Evolutionary conservation across 2,888 invertebrate species (phyloP), one percentile per base, ranked within the genome.

Genomic region (Anthophora plumipes): DNA sequence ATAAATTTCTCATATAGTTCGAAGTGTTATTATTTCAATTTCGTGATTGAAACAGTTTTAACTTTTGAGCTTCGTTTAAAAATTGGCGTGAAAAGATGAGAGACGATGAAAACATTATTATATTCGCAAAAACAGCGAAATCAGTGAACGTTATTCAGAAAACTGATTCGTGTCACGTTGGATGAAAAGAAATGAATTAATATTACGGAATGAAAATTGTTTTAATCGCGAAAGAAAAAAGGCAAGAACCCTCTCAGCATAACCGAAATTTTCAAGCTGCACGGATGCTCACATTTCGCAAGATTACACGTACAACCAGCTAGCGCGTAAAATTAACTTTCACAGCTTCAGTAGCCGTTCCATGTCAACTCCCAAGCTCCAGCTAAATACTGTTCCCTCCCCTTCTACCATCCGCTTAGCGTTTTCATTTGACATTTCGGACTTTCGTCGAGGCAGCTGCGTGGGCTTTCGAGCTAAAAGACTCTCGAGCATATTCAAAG

Each of bases 401-500:
- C n/a, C 52, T 11, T 22, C 25, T 12, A 12, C 11, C 9, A 31
- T 11, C 12, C 22, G 25, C 12, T 50, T 17, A 46, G 64, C 59
- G 54, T 79, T 70, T 79, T 70, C 78, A 64, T 70, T 70, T 46
- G 78, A 69, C 31, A 22, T 77, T 60, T 52, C 41, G 31, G 31
- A 48, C 48, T 11, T 8, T 17, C 57, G 43, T 22, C 57, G 25
- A 20, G 14, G 48, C 22, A 55, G n/a, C 31, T 11, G 55, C 68
- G 11, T 17, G 31, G 41, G 41, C 63, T 70, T 31, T 37, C 67
- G 3, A 14, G 48, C 31, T 54, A 59, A 77, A 70, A 70, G 64
- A 60, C 52, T 43, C 54, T 61, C 48, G 48, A 43, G 75, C 17
- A 37, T 37, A 64, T 63, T 69, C 50, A 57, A 64, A 69, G 69